Percentiles rank a stretch among this genome's conserved stretches.
Conservation (phyloP, 2,797 vertebrate species). For the Botia kubotai region DNA sequence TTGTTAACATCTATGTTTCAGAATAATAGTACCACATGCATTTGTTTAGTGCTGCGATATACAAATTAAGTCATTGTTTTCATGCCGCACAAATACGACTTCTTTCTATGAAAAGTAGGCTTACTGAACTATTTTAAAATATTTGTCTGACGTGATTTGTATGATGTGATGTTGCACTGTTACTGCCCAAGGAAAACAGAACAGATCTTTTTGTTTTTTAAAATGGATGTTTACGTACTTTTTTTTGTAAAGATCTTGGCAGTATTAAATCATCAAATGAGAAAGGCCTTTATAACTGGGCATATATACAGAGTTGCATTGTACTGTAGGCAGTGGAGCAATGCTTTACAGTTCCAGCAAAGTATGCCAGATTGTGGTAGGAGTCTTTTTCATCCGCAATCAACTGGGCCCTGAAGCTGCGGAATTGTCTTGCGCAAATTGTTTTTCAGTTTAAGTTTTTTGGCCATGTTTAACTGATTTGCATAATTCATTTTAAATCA, state of each 20-base stretch:
- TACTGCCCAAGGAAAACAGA: background rate
- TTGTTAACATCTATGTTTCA: too few relatives aligned
- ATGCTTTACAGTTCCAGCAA: background rate
- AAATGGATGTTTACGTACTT: background rate
- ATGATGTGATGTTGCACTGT: background rate
- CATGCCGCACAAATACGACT: too few relatives aligned
- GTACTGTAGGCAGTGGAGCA: background rate
- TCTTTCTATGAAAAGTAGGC: background rate
- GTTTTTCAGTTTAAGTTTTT: background rate
- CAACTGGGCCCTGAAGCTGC: background rate
- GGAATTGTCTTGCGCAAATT: background rate
- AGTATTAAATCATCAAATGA: background rate
- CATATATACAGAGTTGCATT: background rate
- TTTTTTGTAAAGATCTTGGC: background rate
- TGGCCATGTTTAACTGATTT: background rate
- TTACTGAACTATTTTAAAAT: too few relatives aligned
- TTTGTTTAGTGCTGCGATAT: too few relatives aligned
- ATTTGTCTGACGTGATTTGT: too few relatives aligned
- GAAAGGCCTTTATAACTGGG: background rate
- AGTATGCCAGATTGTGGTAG: constrained; percentile 1
- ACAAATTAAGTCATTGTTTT: too few relatives aligned
- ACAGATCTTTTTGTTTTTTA: background rate
- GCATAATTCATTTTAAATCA: background rate
- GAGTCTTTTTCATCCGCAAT: background rate
- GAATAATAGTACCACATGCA: too few relatives aligned